Conservation (phyloP, 1,140 invertebrate species). For the Prorops nasuta region DNA sequence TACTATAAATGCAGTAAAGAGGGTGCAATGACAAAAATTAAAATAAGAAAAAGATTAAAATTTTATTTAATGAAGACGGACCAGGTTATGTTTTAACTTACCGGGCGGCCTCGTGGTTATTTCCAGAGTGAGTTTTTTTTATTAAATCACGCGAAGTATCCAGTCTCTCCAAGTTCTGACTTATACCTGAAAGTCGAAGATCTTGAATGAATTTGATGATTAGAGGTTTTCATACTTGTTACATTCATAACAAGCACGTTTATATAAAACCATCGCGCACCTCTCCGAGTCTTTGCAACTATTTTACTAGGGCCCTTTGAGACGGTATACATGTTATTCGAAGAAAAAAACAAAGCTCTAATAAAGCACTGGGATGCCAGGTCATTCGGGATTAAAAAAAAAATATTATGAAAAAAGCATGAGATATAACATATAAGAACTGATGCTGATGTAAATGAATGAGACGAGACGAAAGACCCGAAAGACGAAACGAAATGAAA, state of each 20-base stretch:
- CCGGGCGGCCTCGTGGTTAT: slow-evolving; percentile 59
- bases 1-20: too few relatives aligned
- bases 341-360: slow-evolving; percentile 1
- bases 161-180: slow-evolving; percentile 67
- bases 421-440: not conserved
- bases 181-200: slow-evolving; percentile 58
- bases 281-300: slow-evolving; percentile 79
- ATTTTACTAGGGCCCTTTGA: slow-evolving; percentile 83
- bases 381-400: slow-evolving; percentile 22
- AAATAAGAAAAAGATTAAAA: too few relatives aligned
- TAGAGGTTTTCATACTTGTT: too few relatives aligned
- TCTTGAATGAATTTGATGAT: too few relatives aligned
- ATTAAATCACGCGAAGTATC: slow-evolving; percentile 66
- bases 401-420: not conserved
- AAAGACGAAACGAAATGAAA: slow-evolving; percentile 3
- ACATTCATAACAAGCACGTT: not conserved
- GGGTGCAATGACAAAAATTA: too few relatives aligned
- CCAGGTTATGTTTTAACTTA: slow-evolving; percentile 44
- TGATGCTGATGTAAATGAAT: not conserved
- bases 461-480: not conserved
- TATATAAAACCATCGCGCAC: slow-evolving; percentile 57
- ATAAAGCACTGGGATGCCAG: slow-evolving; percentile 8
- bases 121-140: slow-evolving; percentile 62
- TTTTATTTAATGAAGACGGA: too few relatives aligned
- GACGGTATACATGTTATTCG: slow-evolving; percentile 73